These are phyloP conservation scores for Charina bottae DNA, from an alignment of 2,113 vertebrate species.

Conservation along the genomic window DNA sequence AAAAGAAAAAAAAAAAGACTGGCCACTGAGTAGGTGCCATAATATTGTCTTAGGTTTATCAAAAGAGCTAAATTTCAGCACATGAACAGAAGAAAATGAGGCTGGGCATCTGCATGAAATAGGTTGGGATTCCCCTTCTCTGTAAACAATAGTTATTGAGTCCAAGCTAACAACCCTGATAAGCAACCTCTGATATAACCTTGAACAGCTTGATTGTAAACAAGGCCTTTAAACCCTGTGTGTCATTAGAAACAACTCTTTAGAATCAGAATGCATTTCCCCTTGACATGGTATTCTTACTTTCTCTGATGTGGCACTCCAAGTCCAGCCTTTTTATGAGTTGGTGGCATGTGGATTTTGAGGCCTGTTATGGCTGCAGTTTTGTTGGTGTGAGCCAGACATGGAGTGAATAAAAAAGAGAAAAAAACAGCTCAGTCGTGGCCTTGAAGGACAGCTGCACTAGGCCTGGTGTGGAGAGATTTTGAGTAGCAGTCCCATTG, in stretches of 20 bases:
- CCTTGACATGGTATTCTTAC: not conserved
- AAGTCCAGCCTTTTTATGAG: not conserved
- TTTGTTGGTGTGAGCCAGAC: too few relatives aligned
- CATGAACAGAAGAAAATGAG: not conserved
- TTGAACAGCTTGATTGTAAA: not conserved
- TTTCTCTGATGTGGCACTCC: not conserved
- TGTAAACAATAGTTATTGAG: slow-evolving; percentile 3
- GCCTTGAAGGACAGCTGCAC: too few relatives aligned
- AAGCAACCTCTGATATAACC: not conserved
- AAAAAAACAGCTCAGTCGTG: too few relatives aligned
- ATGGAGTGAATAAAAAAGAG: too few relatives aligned
- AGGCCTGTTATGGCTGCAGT: too few relatives aligned
- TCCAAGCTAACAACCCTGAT: not conserved
- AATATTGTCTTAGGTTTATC: not conserved
- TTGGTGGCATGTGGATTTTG: too few relatives aligned
- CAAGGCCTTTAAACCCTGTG: not conserved
- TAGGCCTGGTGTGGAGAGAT: too few relatives aligned
- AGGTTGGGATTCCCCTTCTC: not conserved
- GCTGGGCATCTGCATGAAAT: not conserved
- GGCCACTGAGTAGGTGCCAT: too few relatives aligned
- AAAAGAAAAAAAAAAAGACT: not conserved
- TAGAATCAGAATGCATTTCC: not conserved
- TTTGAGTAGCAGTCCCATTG: too few relatives aligned
- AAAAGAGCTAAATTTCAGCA: not conserved
- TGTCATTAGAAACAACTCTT: not conserved